Conservation (phyloP, 2,797 vertebrate genomes). For the Denticeps clupeoides region DNA sequence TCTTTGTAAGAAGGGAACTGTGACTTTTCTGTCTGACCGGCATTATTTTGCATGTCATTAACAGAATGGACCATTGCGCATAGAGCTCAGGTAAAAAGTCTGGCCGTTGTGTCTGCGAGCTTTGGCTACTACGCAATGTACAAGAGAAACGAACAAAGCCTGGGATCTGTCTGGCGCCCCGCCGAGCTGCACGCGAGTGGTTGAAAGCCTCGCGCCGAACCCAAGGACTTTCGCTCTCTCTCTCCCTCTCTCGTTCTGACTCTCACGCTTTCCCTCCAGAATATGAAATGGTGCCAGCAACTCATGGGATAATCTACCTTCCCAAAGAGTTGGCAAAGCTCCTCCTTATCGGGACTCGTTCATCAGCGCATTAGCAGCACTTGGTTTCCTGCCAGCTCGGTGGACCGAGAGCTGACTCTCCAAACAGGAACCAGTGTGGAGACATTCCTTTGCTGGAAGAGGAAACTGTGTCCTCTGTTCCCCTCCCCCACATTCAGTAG, state of each 20-base stretch:
- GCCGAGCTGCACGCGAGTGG: too few species aligned
- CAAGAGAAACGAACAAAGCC: too few species aligned
- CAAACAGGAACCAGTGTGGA: conserved; percentile 65
- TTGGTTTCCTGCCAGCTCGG: conserved; percentile 56
- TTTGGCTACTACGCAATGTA: too few species aligned
- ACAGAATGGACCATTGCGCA: too few species aligned
- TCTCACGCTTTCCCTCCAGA: conserved; percentile 3
- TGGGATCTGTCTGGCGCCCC: too few species aligned
- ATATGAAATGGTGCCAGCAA: conserved; percentile 48
- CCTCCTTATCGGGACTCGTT: conserved; percentile 47
- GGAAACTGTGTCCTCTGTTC: conserved; percentile 52
- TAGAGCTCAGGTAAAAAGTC: too few species aligned
- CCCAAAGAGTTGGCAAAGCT: conserved; percentile 52
- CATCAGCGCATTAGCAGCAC: conserved; percentile 44
- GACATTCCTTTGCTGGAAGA: conserved; percentile 54
- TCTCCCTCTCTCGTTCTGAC: conserved; percentile 12
- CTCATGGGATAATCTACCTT: conserved; percentile 64
- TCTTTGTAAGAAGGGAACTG: too few species aligned
- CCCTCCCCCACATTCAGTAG: conserved; percentile 19
- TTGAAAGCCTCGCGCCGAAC: too few species aligned
- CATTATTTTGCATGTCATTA: too few species aligned
- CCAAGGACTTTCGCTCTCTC: conserved; percentile 19
- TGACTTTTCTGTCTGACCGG: too few species aligned
- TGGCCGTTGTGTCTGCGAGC: too few species aligned
- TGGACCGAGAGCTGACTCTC: conserved; percentile 42